A percentile compares a stretch with the other conserved stretches of the same genome.
phyloP scores from a whole-genome alignment of 2,797 vertebrate species.

The Naso thynnoides region DNA sequence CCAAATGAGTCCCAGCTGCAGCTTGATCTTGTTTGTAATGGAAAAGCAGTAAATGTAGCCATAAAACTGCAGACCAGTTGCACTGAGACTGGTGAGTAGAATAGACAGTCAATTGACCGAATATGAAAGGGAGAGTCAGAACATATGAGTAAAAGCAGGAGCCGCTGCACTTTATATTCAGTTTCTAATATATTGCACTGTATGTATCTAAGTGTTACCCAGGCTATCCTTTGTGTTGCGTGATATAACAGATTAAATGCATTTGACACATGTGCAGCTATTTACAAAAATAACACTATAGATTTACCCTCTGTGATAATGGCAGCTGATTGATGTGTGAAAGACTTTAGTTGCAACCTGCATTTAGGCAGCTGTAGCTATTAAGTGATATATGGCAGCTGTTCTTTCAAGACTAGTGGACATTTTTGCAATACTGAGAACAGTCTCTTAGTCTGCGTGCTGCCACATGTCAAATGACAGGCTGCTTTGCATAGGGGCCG shows the following conservation, averaged over 20 bases:
- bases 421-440: constrained; percentile 66
- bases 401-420: constrained; percentile 58
- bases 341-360: constrained; percentile 48
- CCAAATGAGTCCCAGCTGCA: constrained; percentile 76
- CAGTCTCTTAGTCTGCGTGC: constrained; percentile 61
- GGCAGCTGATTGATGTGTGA: constrained; percentile 55
- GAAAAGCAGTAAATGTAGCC: constrained; percentile 72
- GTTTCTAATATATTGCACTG: constrained; percentile 38
- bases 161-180: constrained; percentile 43
- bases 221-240: constrained; percentile 9
- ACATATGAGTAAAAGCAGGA: constrained; percentile 35
- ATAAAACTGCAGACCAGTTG: constrained; percentile 66
- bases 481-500: constrained; percentile 71
- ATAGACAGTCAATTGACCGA: constrained; percentile 68
- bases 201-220: constrained; percentile 38
- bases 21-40: constrained; percentile 77
- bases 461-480: constrained; percentile 66
- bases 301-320: constrained; percentile 45
- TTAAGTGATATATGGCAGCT: constrained; percentile 61
- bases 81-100: constrained; percentile 61
- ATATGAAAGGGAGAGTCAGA: constrained; percentile 55
- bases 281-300: constrained; percentile 44
- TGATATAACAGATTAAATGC: constrained; percentile 33
- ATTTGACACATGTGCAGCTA: constrained; percentile 36
- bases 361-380: constrained; percentile 43